Conservation (phyloP, 2,113 vertebrate species). For the Bos taurus region ARS-UCD2.0 NC_037351.1:3313501-3314000, state of each 20-base stretch:
- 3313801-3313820: not conserved
- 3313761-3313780: not conserved
- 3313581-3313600: slow-evolving; percentile 60
- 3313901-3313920: not conserved
- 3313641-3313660: slow-evolving; percentile 43
- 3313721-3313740: accelerated
- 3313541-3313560: slow-evolving; percentile 75
- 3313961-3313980: not conserved
- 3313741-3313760: accelerated
- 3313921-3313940: not conserved
- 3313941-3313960: not conserved
- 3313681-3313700: not conserved
- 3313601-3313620: slow-evolving; percentile 67
- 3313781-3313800: not conserved
- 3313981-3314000: not conserved
- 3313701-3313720: not conserved
- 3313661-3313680: not conserved
- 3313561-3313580: slow-evolving; percentile 75
- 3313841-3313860: not conserved
- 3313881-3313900: not conserved
- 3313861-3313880: not conserved
- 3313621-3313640: slow-evolving; percentile 58
- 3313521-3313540: slow-evolving; percentile 64
- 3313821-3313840: not conserved
- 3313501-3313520: slow-evolving; percentile 53